phyloP scores from a whole-genome alignment of 2,888 invertebrate genomes.

The Melanophora roralis region DNA sequence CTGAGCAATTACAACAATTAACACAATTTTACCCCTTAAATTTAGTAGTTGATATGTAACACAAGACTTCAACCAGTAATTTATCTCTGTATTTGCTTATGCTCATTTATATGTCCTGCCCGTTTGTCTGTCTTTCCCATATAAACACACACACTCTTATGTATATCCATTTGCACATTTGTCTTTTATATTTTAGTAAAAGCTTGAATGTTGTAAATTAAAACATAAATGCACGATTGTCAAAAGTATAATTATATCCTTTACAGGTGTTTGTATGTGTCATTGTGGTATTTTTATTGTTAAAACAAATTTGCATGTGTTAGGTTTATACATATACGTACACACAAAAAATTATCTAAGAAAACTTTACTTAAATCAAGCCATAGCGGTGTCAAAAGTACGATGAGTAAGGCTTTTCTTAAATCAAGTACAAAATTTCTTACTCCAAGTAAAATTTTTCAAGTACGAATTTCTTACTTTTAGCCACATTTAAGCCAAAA shows the following conservation, averaged over 20 bases:
- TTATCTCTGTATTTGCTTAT: neutral
- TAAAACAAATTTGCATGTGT: neutral
- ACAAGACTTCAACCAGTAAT: conserved; percentile 1
- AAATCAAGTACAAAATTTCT: too few species aligned
- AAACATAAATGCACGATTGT: neutral
- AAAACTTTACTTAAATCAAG: too few species aligned
- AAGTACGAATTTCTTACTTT: too few species aligned
- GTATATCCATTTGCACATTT: too few species aligned
- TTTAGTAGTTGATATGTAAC: conserved; percentile 3
- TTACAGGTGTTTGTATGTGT: conserved; percentile 32
- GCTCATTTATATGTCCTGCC: too few species aligned
- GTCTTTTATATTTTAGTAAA: neutral
- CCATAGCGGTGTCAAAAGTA: too few species aligned
- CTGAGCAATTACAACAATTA: conserved; percentile 44
- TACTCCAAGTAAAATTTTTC: too few species aligned
- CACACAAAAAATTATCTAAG: too few species aligned
- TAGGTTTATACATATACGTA: conserved; percentile 16
- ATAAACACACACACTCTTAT: neutral
- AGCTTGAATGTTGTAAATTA: neutral
- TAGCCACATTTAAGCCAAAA: too few species aligned
- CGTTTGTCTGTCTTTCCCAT: neutral
- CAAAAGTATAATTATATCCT: neutral
- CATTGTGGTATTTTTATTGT: neutral
- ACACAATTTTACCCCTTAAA: conserved; percentile 33
- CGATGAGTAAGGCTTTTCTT: too few species aligned